phyloP scores from a whole-genome alignment of 2,888 invertebrate genomes.

The Microctonus aethiopoides region DNA sequence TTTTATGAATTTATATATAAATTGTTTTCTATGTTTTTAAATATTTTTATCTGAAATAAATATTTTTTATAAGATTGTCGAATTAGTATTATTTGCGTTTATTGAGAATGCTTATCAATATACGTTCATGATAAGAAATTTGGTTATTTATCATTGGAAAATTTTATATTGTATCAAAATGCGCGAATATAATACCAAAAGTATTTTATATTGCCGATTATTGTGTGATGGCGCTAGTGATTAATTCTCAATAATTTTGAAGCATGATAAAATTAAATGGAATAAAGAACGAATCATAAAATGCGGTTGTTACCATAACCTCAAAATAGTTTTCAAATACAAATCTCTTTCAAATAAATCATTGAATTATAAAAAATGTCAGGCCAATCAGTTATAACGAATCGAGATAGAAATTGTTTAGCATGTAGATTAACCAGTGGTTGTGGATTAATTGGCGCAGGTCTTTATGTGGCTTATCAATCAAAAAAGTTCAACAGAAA shows the following conservation, averaged over 20 bases:
- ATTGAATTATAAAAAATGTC: conserved; percentile 36
- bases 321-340: background rate
- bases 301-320: background rate
- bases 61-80: too few relatives aligned
- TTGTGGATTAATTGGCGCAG: conserved; percentile 73
- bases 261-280: background rate
- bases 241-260: background rate
- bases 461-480: conserved; percentile 72
- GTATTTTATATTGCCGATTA: background rate
- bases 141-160: too few relatives aligned
- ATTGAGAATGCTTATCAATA: too few relatives aligned
- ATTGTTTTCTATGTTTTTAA: too few relatives aligned
- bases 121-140: too few relatives aligned
- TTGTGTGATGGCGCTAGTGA: background rate
- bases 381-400: conserved; percentile 58
- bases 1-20: too few relatives aligned
- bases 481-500: conserved; percentile 70
- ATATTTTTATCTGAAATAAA: too few relatives aligned
- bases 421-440: conserved; percentile 73
- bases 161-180: too few relatives aligned
- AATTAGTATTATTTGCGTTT: too few relatives aligned
- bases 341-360: background rate
- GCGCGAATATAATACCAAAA: background rate
- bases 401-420: conserved; percentile 70
- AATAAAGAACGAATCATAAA: background rate